phyloP scores from a whole-genome alignment of 1,140 invertebrate species.

The Monomorium pharaonis region DNA sequence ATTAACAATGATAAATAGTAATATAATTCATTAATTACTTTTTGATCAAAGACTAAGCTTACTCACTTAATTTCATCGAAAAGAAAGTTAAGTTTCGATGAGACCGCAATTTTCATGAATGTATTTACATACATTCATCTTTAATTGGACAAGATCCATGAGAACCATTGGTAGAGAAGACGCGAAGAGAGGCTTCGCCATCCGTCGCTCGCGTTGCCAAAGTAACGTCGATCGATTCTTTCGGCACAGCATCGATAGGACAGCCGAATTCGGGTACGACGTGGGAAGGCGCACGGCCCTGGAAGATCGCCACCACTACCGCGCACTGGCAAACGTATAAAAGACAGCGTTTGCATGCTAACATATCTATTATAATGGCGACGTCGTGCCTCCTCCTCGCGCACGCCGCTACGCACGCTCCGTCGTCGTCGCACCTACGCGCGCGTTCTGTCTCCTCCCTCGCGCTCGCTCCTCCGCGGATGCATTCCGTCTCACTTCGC shows the following conservation, averaged over 20 bases:
- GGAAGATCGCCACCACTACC: conserved; percentile 49
- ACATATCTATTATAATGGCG: conserved; percentile 81
- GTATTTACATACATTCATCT: neutral
- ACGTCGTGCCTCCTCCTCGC: conserved; percentile 59
- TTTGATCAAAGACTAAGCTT: neutral
- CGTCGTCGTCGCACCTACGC: conserved; percentile 53
- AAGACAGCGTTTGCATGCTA: conserved; percentile 79
- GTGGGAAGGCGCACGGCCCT: conserved; percentile 27
- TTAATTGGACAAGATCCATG: neutral
- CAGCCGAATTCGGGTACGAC: neutral
- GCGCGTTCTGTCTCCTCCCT: neutral
- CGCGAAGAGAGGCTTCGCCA: neutral
- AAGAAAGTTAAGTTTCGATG: neutral
- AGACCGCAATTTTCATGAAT: neutral
- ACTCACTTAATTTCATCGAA: neutral
- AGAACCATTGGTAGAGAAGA: neutral
- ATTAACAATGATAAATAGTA: neutral
- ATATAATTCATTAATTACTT: neutral
- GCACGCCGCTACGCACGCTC: conserved; percentile 31
- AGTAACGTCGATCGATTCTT: neutral
- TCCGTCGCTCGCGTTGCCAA: neutral
- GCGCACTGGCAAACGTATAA: conserved; percentile 72
- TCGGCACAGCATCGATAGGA: neutral
- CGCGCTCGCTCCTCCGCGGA: conserved; percentile 43
- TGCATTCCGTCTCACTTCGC: conserved; percentile 76